Evolutionary conservation across 2,113 vertebrate genomes (phyloP).

Genomic region (Opisthocomus hoazin): DNA sequence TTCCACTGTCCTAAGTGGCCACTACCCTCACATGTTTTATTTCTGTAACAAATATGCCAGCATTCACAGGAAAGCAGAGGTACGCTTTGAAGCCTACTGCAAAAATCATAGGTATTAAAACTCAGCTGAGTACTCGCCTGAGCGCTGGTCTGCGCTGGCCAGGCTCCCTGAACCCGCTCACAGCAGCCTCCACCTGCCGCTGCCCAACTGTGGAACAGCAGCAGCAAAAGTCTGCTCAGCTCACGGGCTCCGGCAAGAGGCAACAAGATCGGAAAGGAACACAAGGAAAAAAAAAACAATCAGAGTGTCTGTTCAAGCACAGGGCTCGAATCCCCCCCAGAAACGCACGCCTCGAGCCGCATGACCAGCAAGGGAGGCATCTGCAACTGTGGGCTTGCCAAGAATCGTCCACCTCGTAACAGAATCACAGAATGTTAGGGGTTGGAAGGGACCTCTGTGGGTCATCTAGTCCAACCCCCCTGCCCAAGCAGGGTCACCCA

Average conservation of each 20-base stretch:
- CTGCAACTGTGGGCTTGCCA: neutral
- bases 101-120: neutral
- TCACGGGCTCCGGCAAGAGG: accelerated
- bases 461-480: too few relatives aligned
- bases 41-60: neutral
- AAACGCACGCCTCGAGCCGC: neutral
- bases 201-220: neutral
- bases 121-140: too few relatives aligned
- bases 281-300: neutral
- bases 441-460: too few relatives aligned
- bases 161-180: neutral
- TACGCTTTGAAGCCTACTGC: neutral
- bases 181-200: neutral
- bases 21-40: neutral
- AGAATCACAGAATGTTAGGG: too few relatives aligned
- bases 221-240: neutral
- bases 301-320: neutral
- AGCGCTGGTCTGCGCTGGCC: neutral
- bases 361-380: neutral
- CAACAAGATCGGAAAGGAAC: neutral
- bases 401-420: accelerated
- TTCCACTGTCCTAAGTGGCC: neutral
- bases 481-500: too few relatives aligned
- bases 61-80: neutral
- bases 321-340: neutral